Conservation (phyloP, 2,888 invertebrate species). For the Ariolimax columbianus region DNA sequence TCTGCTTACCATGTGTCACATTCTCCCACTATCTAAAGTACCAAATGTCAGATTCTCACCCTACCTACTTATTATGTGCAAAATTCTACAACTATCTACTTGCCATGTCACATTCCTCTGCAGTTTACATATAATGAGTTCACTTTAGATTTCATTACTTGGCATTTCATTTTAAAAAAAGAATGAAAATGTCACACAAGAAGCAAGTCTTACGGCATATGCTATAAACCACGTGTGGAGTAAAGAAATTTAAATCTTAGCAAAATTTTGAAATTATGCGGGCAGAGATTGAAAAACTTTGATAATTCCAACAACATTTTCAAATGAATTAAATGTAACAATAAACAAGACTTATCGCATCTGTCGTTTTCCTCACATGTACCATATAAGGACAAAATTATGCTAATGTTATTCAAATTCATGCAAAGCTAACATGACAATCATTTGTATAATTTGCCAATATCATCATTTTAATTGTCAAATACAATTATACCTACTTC, state of each 20-base stretch:
- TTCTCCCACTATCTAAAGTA: too few species aligned
- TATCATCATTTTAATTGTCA: background rate
- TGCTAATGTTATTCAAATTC: constrained; percentile 14
- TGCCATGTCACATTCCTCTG: background rate
- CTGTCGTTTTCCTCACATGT: constrained; percentile 17
- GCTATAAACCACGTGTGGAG: background rate
- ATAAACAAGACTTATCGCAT: constrained; percentile 26
- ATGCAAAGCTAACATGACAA: background rate
- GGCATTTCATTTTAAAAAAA: background rate
- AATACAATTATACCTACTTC: background rate
- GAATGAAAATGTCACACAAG: background rate
- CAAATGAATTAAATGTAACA: background rate
- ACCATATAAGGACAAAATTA: constrained; percentile 5
- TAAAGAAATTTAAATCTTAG: constrained; percentile 13
- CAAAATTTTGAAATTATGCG: constrained; percentile 28
- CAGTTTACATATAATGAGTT: background rate
- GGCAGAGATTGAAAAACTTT: background rate
- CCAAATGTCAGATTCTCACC: too few species aligned
- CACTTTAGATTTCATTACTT: background rate
- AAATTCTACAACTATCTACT: background rate
- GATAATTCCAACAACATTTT: background rate
- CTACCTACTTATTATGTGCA: too few species aligned
- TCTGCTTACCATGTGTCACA: too few species aligned
- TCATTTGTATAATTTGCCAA: background rate
- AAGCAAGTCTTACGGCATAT: background rate